phyloP scores from a whole-genome alignment of 2,113 vertebrate species.

The Helogale parvula region DNA sequence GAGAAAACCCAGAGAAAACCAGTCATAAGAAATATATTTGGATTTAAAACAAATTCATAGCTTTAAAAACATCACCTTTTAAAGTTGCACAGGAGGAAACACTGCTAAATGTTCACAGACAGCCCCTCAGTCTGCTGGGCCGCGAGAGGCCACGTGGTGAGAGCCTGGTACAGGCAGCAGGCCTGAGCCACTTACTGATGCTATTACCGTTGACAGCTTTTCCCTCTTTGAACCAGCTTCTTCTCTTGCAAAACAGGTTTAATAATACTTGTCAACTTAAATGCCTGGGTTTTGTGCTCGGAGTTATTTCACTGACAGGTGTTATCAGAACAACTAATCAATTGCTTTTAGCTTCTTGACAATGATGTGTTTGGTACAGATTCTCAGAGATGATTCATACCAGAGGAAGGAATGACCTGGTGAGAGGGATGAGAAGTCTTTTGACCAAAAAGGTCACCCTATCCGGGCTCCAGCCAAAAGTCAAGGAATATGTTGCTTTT shows the following conservation, averaged over 20 bases:
- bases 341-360: constrained; percentile 78
- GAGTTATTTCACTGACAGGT: constrained; percentile 77
- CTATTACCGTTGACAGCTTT: constrained; percentile 66
- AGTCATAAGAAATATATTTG: not conserved
- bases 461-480: not conserved
- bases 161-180: not conserved
- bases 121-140: not conserved
- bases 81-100: constrained; percentile 15
- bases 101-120: not conserved
- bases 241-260: constrained; percentile 78
- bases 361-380: constrained; percentile 67
- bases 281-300: constrained; percentile 76
- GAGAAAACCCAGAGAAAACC: constrained; percentile 27
- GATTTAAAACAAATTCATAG: not conserved
- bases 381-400: constrained; percentile 56
- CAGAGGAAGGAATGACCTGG: constrained; percentile 66
- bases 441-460: constrained; percentile 18
- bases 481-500: not conserved
- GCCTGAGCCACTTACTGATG: constrained; percentile 49
- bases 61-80: constrained; percentile 27
- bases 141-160: not conserved
- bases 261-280: constrained; percentile 82
- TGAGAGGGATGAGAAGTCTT: constrained; percentile 6
- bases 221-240: constrained; percentile 72
- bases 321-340: constrained; percentile 80